Evolutionary conservation across 2,888 invertebrate species (phyloP).

Genomic region (Chrysopilus asiliformis): DNA sequence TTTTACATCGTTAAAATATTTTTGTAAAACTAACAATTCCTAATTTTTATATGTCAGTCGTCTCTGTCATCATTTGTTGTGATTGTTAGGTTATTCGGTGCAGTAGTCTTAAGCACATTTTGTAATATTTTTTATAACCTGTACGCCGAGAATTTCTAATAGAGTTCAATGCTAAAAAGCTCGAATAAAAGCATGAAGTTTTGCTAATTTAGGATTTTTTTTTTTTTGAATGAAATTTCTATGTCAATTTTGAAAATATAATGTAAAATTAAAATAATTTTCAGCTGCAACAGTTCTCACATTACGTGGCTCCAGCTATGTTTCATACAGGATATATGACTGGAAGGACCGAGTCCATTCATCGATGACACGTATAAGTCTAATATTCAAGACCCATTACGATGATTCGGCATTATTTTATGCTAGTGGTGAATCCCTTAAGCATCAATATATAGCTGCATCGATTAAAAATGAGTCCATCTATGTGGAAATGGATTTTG

Average conservation of each 20-base stretch:
- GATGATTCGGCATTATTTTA: constrained; percentile 87
- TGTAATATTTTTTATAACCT: too few species aligned
- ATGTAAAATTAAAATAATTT: constrained; percentile 23
- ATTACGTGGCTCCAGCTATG: constrained; percentile 79
- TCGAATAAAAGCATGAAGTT: too few species aligned
- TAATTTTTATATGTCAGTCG: too few species aligned
- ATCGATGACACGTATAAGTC: constrained; percentile 70
- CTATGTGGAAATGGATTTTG: constrained; percentile 77
- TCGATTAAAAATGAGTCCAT: constrained; percentile 72
- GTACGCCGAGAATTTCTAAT: too few species aligned
- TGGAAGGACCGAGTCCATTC: constrained; percentile 87
- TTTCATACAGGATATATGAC: constrained; percentile 83
- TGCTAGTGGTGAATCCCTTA: constrained; percentile 74
- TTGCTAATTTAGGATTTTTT: too few species aligned
- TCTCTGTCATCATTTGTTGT: too few species aligned
- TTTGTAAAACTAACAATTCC: too few species aligned
- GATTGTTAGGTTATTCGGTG: too few species aligned
- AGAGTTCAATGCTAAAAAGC: too few species aligned
- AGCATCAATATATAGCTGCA: constrained; percentile 81
- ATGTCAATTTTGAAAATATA: background rate
- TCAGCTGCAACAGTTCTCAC: constrained; percentile 78
- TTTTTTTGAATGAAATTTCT: too few species aligned
- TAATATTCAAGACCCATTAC: constrained; percentile 81
- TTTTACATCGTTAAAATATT: too few species aligned
- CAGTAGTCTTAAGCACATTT: too few species aligned